These are phyloP conservation scores for Diplosoma virens DNA, from an alignment of 23 tunicate species.

Conservation along the genomic window DNA sequence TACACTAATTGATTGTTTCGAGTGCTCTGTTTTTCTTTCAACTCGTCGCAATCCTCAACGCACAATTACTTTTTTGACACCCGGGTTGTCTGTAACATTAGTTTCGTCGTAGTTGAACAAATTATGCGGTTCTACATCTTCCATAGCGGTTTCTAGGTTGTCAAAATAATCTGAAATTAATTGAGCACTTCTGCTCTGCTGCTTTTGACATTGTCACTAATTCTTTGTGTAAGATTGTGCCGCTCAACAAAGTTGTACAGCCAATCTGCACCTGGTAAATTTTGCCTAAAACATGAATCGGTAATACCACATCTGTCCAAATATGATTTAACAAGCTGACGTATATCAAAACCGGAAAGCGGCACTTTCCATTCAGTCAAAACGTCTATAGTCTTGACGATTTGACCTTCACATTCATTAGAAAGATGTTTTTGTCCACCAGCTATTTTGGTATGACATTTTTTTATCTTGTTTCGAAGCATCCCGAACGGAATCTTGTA, in stretches of 20 bases:
- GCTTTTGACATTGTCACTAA: conserved; percentile 22
- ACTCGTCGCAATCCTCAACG: too few relatives aligned
- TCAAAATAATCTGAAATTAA: too few relatives aligned
- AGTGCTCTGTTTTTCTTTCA: too few relatives aligned
- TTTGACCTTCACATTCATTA: conserved; percentile 2
- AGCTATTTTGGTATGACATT: not conserved
- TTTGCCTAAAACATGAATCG: not conserved
- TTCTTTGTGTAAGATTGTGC: conserved; percentile 13
- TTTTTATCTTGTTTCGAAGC: not conserved
- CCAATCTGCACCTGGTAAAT: conserved; percentile 13
- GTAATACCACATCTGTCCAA: not conserved
- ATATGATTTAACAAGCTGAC: conserved; percentile 9
- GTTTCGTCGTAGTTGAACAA: too few relatives aligned
- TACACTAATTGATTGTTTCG: too few relatives aligned
- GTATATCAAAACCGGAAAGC: not conserved
- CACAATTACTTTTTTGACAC: too few relatives aligned
- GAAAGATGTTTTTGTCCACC: conserved; percentile 7
- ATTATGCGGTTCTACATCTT: too few relatives aligned
- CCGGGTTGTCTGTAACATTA: too few relatives aligned
- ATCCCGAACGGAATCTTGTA: not conserved
- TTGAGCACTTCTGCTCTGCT: too few relatives aligned
- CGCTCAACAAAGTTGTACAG: not conserved
- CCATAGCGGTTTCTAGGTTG: too few relatives aligned
- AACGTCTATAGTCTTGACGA: not conserved
- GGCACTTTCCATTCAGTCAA: conserved; percentile 20